A percentile compares a stretch with the other conserved stretches of the same genome.
phyloP scores from a whole-genome alignment of 2,797 vertebrate genomes.

The Alcedo atthis region DNA sequence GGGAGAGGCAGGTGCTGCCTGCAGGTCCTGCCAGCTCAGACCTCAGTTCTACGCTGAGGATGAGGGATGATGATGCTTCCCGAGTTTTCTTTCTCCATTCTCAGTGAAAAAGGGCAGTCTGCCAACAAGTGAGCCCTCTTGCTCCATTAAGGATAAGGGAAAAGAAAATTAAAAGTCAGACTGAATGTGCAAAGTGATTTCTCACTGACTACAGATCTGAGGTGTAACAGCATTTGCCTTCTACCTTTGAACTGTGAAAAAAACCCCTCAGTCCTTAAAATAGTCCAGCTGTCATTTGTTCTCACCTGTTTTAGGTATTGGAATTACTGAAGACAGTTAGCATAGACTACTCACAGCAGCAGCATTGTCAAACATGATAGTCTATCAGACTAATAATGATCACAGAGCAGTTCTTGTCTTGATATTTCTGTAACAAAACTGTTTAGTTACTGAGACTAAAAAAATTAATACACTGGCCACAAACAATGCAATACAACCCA shows the following conservation, averaged over 20 bases:
- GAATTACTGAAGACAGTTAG: background rate
- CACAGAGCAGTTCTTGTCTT: background rate
- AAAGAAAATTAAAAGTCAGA: background rate
- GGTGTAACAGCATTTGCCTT: background rate
- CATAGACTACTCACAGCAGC: background rate
- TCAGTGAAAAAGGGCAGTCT: background rate
- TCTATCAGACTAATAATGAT: background rate
- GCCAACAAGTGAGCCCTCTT: background rate
- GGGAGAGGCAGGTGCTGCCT: background rate
- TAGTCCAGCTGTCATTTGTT: background rate
- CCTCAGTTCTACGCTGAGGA: background rate
- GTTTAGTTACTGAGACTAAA: background rate
- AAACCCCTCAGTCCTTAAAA: background rate
- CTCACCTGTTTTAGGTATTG: background rate
- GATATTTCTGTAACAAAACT: background rate
- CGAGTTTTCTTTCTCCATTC: background rate
- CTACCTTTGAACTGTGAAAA: background rate
- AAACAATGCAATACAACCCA: background rate
- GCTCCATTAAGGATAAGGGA: background rate
- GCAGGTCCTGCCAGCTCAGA: fast-evolving
- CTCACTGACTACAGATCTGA: background rate
- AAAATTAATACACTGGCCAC: background rate
- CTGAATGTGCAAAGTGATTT: background rate
- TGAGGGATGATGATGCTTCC: background rate
- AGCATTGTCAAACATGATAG: background rate